Base-by-base conservation (phyloP, 2,888 invertebrate genomes). In the Tetragonula carbonaria region DNA sequence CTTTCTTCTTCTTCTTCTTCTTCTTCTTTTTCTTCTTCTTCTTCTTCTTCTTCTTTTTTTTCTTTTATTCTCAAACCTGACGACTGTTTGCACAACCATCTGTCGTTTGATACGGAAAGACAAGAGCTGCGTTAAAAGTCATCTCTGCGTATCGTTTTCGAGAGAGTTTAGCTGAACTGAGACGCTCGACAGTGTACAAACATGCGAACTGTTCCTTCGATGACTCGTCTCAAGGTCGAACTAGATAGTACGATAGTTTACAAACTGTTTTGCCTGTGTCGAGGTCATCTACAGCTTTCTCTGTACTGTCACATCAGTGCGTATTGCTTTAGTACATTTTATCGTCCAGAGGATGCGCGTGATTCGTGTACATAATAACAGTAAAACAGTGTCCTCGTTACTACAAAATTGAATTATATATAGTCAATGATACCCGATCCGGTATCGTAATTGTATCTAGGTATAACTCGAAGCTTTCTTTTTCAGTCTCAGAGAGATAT, bases 201-300 rank as follows among this genome's bases (percentile, higher is more conserved):
- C 68, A 66, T 53, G 63, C 65, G 50, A 75, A 68, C 33, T 63
- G 23, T 71, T 53, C 59, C n/a, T 62, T 53, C 50, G 79, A 28
- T 74, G 23, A 53, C 38, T 67, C 33, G 73, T 70, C 82, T 82
- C 78, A 73, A 38, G 53, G 66, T 65, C 74, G 33, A 33, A 76
- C 67, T 85, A 77, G 28, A 45, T 73, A 53, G 62, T 53, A 66
- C 50, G 62, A 50, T 86, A 80, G 79, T 33, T 57, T 13, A 62
- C 78, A 62, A 72, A 45, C 16, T 51, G 67, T 80, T 75, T 66
- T 71, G 71, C 73, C 73, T 78, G 72, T 74, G 57, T 78, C 74
- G 53, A 74, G 76, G 70, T 86, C 74, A 62, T 86, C 75, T 86
- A 83, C 80, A 86, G 86, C 74, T 78, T 83, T 83, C 73, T 74